Base-by-base conservation (phyloP, 2,113 vertebrate species). In the Strigops habroptila region DNA sequence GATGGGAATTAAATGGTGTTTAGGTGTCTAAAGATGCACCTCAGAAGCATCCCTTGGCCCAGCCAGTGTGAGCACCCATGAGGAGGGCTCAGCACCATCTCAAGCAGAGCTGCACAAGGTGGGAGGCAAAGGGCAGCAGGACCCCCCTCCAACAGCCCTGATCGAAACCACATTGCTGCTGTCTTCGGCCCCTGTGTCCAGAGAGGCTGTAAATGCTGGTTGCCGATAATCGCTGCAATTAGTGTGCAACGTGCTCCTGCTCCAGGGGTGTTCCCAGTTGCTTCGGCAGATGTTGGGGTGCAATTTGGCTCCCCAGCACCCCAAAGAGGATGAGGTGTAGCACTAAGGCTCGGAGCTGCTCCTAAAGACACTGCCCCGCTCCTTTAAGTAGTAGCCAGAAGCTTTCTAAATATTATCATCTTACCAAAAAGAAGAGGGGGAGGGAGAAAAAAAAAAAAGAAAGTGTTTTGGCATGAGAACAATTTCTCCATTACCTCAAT, bases 401-500 rank as follows among this genome's bases (percentile, higher is more conserved):
- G 64, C 88, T 93, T 95, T 65, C 81, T 69, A 89, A 91, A 88
- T 86, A 97, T 95, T 97, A 97, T 97, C 97, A 95, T 93, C 97
- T 95, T 91, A 93, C 96, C 95, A 65, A 97, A 97, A 97, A 94
- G 43, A 73, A 93, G 64, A 37, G 55, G 62, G 77, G 60, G 90
- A 37, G 73, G 53, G 43, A 39, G 43, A 5, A 33, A 62, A 10
- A 10, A 13, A 19, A n/a, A 62, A 71, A 73, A 82, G 7, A 87
- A 91, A 95, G 87, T 65, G 88, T 97, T 98, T 97, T 98, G 98
- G 98, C 98, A 96, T 77, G 93, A 97, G 97, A 97, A 95, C 95
- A 96, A 97, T 97, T 98, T 98, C 98, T 98, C 97, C 98, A 98
- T 98, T 96, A 98, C 98, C 96, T 98, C 98, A 98, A 98, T 98